Evolutionary conservation across 1,140 invertebrate genomes (phyloP).

Genomic region (Bombus pascuorum): DNA sequence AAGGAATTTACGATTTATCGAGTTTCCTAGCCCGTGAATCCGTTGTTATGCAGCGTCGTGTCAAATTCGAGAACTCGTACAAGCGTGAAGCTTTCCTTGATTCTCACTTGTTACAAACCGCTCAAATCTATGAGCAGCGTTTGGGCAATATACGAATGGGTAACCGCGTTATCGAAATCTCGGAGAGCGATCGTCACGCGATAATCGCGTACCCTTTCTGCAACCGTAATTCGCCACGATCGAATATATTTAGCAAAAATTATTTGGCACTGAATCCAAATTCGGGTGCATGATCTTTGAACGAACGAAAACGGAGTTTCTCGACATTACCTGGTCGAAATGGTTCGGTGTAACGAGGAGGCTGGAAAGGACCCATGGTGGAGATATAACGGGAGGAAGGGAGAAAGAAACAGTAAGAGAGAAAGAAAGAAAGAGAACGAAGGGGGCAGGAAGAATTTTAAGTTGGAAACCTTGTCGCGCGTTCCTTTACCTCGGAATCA

Average conservation of each 20-base stretch:
- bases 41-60: not conserved
- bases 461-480: conserved; percentile 78
- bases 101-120: conserved; percentile 36
- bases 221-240: not conserved
- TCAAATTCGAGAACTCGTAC: conserved; percentile 8
- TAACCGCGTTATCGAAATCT: conserved; percentile 15
- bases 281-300: not conserved
- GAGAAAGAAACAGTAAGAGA: conserved; percentile 51
- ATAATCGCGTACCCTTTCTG: not conserved
- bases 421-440: conserved; percentile 26
- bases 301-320: conserved; percentile 45
- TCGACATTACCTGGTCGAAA: conserved; percentile 19
- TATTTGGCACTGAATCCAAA: not conserved
- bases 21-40: not conserved
- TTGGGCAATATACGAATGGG: conserved; percentile 49
- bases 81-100: not conserved
- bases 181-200: conserved; percentile 12
- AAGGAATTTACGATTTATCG: conserved; percentile 25
- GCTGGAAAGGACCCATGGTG: conserved; percentile 18
- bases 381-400: conserved; percentile 22
- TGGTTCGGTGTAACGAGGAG: conserved; percentile 52
- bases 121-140: conserved; percentile 24
- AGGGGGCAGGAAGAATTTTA: conserved; percentile 74
- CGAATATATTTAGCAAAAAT: conserved; percentile 7
- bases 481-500: conserved; percentile 73